Conservation (phyloP, 2,888 invertebrate genomes). For the Diplolepis rosae region DNA sequence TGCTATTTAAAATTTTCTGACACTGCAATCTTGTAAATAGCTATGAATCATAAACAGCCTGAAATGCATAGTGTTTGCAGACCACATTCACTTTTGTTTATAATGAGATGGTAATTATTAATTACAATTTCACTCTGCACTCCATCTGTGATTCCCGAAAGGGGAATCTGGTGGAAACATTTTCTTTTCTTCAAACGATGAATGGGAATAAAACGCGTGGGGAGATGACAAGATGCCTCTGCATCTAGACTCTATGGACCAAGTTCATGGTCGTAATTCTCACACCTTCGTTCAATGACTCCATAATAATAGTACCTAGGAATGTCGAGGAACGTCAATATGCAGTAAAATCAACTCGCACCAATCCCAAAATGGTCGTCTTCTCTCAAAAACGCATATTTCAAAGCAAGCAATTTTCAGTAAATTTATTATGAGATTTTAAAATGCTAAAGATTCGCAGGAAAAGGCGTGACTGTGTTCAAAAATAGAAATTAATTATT, state of each 20-base stretch:
- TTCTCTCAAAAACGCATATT: background rate
- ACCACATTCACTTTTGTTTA: background rate
- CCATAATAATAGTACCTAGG: background rate
- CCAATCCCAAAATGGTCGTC: background rate
- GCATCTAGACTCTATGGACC: conserved; percentile 4
- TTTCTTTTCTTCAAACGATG: background rate
- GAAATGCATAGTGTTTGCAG: background rate
- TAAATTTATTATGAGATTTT: background rate
- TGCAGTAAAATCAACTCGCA: background rate
- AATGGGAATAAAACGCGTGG: background rate
- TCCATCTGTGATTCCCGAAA: background rate
- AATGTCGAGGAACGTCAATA: background rate
- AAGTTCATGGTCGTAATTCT: conserved; percentile 30
- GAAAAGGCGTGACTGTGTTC: background rate
- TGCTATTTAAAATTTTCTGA: background rate
- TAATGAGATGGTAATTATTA: background rate
- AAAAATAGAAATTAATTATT: background rate
- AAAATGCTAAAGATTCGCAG: background rate
- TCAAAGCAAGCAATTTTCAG: background rate
- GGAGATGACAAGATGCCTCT: conserved; percentile 10
- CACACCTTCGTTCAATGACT: conserved; percentile 24
- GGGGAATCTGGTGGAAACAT: background rate
- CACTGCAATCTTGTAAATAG: background rate
- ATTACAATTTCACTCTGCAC: background rate
- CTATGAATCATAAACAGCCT: background rate